Evolutionary conservation across 1,140 invertebrate genomes (phyloP), one percentile per base, ranked within the genome.

Genomic region (Drosophila nigrodunni): DNA sequence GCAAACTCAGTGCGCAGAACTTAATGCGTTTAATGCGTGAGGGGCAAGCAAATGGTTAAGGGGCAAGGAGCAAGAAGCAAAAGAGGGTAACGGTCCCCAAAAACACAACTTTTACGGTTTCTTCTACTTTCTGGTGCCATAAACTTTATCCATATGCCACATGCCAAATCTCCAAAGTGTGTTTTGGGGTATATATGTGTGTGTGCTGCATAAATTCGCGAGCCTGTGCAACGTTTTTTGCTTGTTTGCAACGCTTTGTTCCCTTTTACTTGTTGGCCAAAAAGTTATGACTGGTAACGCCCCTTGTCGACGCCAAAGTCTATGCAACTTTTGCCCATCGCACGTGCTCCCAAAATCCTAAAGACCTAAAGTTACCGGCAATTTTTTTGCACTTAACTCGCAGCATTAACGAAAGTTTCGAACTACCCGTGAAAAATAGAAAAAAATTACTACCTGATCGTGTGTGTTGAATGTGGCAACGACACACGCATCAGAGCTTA

Each of bases 1-100:
- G 67, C 67, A 74, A 65, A 66, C 47, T 60, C 59, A 21, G 54
- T 47, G 70, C 47, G 52, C 25, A 64, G 77, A 80, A 78, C 68
- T 83, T 83, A 89, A 88, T 88, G 85, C 80, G 82, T 88, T 89
- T 88, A 89, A 89, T 83, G 83, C 83, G 83, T 88, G 83, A 70
- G 83, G 80, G 74, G 83, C 85, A 83, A 89, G 83, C 77, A 83
- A 78, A 41, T 39, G 21, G 15, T 25, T 49, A 11, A 57, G 30
- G 30, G 57, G 55, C 69, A 68, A 57, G 30, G 30, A 39, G 49
- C 69, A 44, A 60, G 39, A 41, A 41, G 34, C 43, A 68, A 57
- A 30, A 30, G 25, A 30, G 25, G 25, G 25, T 30, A 30, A 73
- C 54, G 61, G 76, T 62, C 8, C 13, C 15, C 54, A 21, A 9